Percentiles rank a stretch among this genome's conserved stretches.
Conservation (phyloP, 1,140 invertebrate species). For the Saccostrea glomerata region DNA sequence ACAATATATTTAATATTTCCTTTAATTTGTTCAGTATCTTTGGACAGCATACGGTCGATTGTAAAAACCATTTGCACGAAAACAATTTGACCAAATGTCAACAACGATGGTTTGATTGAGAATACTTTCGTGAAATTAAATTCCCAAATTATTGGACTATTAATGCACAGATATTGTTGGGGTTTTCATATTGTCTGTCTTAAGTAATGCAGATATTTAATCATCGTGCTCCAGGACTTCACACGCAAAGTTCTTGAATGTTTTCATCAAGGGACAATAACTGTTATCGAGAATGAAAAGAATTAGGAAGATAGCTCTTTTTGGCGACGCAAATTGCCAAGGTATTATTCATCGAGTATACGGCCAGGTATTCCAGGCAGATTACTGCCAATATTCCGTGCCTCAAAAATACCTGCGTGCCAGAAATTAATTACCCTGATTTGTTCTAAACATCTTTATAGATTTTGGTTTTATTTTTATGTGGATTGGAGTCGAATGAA, state of each 20-base stretch:
- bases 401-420: neutral
- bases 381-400: slow-evolving; percentile 21
- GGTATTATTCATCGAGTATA: slow-evolving; percentile 19
- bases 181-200: neutral
- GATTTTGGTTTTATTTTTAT: slow-evolving; percentile 19
- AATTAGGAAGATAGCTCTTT: slow-evolving; percentile 20
- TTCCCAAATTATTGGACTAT: neutral
- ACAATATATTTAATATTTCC: too few relatives aligned
- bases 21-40: neutral
- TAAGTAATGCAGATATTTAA: slow-evolving; percentile 27
- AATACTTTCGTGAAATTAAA: slow-evolving; percentile 5
- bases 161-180: neutral
- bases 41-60: neutral
- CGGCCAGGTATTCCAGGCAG: neutral
- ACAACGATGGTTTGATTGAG: neutral
- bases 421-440: slow-evolving; percentile 34
- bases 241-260: slow-evolving; percentile 22
- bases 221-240: neutral
- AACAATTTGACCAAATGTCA: neutral
- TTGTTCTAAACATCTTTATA: slow-evolving; percentile 37
- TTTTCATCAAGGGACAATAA: slow-evolving; percentile 22
- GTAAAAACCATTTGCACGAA: too few relatives aligned
- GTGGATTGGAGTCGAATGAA: slow-evolving; percentile 19
- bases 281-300: slow-evolving; percentile 20
- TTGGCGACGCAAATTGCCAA: slow-evolving; percentile 27